A percentile compares a stretch with the other conserved stretches of the same genome.
Evolutionary conservation across 2,797 vertebrate species (phyloP).

Genomic region (Poecile montanus): DNA sequence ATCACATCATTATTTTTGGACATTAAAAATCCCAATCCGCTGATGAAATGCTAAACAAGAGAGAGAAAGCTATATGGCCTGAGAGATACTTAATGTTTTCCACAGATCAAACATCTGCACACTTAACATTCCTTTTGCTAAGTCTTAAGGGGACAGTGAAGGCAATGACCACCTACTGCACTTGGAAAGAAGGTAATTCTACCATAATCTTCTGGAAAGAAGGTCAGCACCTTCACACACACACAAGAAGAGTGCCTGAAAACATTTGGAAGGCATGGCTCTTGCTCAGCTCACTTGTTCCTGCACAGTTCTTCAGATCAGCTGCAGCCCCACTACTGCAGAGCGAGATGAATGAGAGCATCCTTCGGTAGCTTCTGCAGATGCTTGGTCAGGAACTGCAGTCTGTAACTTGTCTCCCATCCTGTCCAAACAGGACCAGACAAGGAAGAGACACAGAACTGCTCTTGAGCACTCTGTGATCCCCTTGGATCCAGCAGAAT

Average conservation of each 20-base stretch:
- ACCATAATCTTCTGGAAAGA: not conserved
- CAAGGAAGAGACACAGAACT: not conserved
- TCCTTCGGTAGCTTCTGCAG: not conserved
- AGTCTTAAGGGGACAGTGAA: not conserved
- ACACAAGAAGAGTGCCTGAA: not conserved
- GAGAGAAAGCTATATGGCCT: not conserved
- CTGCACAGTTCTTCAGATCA: not conserved
- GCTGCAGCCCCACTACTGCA: not conserved
- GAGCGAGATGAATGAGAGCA: fast-evolving
- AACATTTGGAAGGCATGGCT: not conserved
- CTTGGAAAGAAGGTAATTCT: not conserved
- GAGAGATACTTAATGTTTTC: not conserved
- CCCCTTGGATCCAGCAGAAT: not conserved
- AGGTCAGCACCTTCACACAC: not conserved
- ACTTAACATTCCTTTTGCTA: not conserved
- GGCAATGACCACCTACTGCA: not conserved
- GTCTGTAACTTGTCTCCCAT: not conserved
- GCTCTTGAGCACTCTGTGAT: not conserved
- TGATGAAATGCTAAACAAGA: not conserved
- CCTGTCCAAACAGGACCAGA: not conserved
- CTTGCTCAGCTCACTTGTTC: not conserved
- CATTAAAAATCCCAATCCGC: fast-evolving
- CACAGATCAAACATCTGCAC: not conserved
- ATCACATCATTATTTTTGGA: not conserved
- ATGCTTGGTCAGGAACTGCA: not conserved